These are phyloP conservation scores for Zeus faber DNA, from an alignment of 2,113 vertebrate genomes.

Conservation along the genomic window DNA sequence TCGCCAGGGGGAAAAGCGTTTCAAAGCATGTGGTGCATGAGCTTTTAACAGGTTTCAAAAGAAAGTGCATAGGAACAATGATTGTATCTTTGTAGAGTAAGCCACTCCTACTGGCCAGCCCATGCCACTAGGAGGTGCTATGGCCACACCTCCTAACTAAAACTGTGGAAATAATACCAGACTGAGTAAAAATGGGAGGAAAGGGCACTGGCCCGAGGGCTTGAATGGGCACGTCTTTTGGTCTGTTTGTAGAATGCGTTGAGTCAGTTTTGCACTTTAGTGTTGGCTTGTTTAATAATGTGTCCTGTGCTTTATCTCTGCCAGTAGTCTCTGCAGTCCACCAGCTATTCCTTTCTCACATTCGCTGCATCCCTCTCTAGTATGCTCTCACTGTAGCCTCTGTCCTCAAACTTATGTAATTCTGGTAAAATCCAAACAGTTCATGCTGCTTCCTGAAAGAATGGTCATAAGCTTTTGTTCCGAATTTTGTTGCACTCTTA, in stretches of 20 bases:
- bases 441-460: neutral
- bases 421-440: no score
- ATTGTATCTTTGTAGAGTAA: conserved; percentile 15
- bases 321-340: neutral
- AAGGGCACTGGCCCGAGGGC: no score
- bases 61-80: conserved; percentile 10
- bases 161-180: conserved; percentile 20
- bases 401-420: no score
- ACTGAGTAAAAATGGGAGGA: no score
- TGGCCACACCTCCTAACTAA: conserved; percentile 38
- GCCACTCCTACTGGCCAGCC: conserved; percentile 22
- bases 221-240: neutral
- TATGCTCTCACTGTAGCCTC: no score
- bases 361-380: no score
- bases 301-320: conserved; percentile 3
- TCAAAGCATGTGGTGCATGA: neutral
- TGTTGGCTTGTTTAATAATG: conserved; percentile 35
- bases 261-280: conserved; percentile 14
- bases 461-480: no score
- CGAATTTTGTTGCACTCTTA: neutral
- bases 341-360: neutral
- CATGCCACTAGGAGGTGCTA: conserved; percentile 63
- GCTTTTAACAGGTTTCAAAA: conserved; percentile 31
- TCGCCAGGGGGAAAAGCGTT: conserved; percentile 1
- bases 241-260: conserved; percentile 16